These are phyloP conservation scores for Ophiodon elongatus DNA, from an alignment of 2,113 vertebrate species.

Conservation along the genomic window DNA sequence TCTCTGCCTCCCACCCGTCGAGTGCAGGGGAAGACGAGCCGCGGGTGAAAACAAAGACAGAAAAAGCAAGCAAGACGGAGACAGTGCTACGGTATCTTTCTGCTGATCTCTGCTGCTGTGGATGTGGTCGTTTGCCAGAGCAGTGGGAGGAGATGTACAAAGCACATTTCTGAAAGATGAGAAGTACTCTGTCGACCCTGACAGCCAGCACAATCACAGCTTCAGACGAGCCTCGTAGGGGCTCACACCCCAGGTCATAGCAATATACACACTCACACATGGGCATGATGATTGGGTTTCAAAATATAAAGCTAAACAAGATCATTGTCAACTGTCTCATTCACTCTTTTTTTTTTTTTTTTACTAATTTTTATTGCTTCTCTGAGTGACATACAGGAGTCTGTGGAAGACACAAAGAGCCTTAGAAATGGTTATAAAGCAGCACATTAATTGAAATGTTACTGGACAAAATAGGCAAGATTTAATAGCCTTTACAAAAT, in stretches of 20 bases:
- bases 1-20: constrained; percentile 57
- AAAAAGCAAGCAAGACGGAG: constrained; percentile 25
- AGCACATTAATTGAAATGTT: not conserved
- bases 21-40: constrained; percentile 42
- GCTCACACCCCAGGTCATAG: constrained; percentile 1
- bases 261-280: not conserved
- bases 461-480: not conserved
- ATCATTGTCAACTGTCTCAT: not conserved
- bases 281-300: not conserved
- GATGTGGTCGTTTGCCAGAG: constrained; percentile 32
- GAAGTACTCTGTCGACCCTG: constrained; percentile 30
- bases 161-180: constrained; percentile 12
- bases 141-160: constrained; percentile 34
- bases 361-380: not conserved
- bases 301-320: not conserved
- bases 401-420: not conserved
- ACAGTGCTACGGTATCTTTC: not conserved
- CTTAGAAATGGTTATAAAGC: not conserved
- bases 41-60: constrained; percentile 28
- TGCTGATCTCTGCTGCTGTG: constrained; percentile 46
- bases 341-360: not conserved
- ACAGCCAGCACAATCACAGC: constrained; percentile 11
- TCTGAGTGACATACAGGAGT: not conserved
- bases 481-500: not conserved
- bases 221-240: not conserved